Evolutionary conservation across 1,140 invertebrate species (phyloP).

Genomic region (Drosophila kepulauana): DNA sequence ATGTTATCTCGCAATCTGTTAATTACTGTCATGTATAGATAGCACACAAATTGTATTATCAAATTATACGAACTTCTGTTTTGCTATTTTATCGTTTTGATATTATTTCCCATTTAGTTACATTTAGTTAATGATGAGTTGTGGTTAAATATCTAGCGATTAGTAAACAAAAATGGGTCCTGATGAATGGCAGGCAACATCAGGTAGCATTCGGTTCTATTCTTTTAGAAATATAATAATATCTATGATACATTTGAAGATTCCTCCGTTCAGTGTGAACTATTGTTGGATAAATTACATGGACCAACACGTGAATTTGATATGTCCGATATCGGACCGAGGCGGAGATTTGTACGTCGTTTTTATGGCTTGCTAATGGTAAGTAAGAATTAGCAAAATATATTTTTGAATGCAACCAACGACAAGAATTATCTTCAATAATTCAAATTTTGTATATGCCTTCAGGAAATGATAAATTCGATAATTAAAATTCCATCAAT

Average conservation of each 20-base stretch:
- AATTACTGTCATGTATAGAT: conserved; percentile 30
- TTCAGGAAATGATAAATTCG: no score
- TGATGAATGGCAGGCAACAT: neutral
- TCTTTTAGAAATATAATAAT: no score
- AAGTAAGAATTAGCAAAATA: neutral
- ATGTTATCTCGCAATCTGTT: conserved; percentile 7
- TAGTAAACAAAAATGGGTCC: conserved; percentile 10
- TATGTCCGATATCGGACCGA: conserved; percentile 31
- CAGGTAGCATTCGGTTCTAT: neutral
- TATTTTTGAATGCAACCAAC: no score
- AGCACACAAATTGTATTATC: conserved; percentile 28
- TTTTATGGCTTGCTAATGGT: conserved; percentile 21
- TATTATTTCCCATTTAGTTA: neutral
- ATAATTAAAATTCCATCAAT: no score
- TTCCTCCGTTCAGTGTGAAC: conserved; percentile 57
- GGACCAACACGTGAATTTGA: conserved; percentile 39
- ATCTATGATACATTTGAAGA: conserved; percentile 21
- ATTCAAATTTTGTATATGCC: no score
- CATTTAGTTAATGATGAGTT: conserved; percentile 4
- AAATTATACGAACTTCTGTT: conserved; percentile 14
- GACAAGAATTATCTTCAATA: no score
- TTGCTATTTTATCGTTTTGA: conserved; percentile 9
- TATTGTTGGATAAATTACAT: conserved; percentile 29
- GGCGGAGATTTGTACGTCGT: conserved; percentile 52
- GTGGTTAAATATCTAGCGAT: conserved; percentile 2